phyloP scores from a whole-genome alignment of 2,113 vertebrate species.

The Pluvialis apricaria region DNA sequence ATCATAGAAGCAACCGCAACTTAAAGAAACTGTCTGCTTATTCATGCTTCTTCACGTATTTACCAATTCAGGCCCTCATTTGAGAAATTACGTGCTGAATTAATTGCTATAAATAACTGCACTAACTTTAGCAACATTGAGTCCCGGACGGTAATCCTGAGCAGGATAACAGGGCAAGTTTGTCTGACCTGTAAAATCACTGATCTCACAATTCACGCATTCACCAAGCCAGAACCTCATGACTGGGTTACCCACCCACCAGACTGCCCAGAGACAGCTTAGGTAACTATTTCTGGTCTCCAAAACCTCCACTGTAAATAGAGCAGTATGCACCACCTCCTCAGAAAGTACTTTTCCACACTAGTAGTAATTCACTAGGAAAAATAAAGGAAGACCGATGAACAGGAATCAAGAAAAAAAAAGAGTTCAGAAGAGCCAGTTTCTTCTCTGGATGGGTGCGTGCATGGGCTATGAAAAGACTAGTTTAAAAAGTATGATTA shows the following conservation, averaged over 20 bases:
- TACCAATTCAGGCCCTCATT: not conserved
- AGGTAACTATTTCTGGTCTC: not conserved
- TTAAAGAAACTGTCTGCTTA: not conserved
- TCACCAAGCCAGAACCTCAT: not conserved
- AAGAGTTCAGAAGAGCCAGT: not conserved
- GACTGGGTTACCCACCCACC: not conserved
- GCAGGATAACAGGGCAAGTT: not conserved
- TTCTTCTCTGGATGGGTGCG: not conserved
- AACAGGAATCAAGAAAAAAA: not conserved
- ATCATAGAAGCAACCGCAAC: not conserved
- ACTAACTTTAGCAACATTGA: not conserved
- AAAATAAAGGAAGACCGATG: not conserved
- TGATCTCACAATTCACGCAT: not conserved
- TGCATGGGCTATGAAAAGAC: not conserved
- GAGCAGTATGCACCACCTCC: not conserved
- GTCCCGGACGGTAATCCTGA: not conserved
- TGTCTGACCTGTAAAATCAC: not conserved
- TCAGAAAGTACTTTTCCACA: not conserved
- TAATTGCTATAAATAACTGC: not conserved
- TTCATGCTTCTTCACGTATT: not conserved
- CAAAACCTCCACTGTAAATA: not conserved
- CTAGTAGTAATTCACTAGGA: not conserved
- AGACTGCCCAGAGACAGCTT: not conserved
- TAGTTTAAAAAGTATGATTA: not conserved
- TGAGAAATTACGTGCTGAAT: not conserved